Percentiles rank a stretch among this genome's conserved stretches.
These are phyloP conservation scores for Megalops atlanticus DNA, from an alignment of 2,113 vertebrate species.

Conservation along the genomic window DNA sequence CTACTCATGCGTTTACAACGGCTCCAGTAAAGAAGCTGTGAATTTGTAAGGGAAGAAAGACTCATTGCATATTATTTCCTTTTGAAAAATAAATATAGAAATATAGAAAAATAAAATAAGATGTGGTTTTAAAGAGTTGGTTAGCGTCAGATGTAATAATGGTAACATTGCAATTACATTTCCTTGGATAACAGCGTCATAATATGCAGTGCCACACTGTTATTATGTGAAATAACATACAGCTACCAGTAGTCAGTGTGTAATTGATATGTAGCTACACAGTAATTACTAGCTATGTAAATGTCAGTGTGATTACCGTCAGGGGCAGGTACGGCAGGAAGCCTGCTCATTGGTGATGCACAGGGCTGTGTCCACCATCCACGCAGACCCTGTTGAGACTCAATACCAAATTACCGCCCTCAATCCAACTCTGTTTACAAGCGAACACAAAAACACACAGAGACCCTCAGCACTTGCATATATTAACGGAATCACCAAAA, in stretches of 20 bases:
- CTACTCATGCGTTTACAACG: background rate
- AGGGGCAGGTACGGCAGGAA: constrained; percentile 7
- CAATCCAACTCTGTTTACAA: constrained; percentile 13
- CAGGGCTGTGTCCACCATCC: background rate
- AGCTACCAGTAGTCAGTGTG: background rate
- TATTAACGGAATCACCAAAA: constrained; percentile 27
- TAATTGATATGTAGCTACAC: constrained; percentile 4
- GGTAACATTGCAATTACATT: background rate
- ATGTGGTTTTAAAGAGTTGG: no score
- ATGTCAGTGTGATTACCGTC: constrained; percentile 16
- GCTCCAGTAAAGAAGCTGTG: background rate
- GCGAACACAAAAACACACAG: constrained; percentile 20
- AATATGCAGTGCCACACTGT: background rate
- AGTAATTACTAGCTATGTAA: constrained; percentile 11
- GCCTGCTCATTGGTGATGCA: background rate
- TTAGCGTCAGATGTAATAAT: background rate
- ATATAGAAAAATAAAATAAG: no score
- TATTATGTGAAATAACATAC: background rate
- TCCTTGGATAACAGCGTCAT: background rate
- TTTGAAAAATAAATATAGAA: no score
- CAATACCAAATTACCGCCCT: constrained; percentile 12
- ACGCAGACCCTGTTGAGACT: background rate
- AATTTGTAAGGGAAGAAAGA: no score
- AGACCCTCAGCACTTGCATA: constrained; percentile 6
- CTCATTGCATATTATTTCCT: no score